Percentiles rank a stretch among this genome's conserved stretches.
Evolutionary conservation across 2,888 invertebrate species (phyloP).

Genomic region (Cistogaster globosa): DNA sequence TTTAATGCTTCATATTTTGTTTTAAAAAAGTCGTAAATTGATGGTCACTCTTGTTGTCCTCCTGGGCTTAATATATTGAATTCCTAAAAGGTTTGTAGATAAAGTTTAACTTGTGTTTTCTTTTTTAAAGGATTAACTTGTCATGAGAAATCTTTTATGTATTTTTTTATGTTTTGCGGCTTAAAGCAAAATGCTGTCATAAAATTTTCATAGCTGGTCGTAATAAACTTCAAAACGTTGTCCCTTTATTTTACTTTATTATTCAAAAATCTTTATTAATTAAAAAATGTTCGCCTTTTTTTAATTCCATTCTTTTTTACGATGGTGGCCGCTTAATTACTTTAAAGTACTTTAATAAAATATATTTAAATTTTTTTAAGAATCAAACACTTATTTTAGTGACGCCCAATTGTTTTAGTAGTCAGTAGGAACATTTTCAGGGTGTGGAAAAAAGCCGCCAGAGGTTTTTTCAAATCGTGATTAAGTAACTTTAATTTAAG

Average conservation of each 20-base stretch:
- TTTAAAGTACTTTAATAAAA: too few relatives aligned
- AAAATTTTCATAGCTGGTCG: slow-evolving; percentile 22
- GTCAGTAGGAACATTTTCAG: too few relatives aligned
- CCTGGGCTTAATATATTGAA: slow-evolving; percentile 3
- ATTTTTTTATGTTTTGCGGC: neutral
- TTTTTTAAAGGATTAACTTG: neutral
- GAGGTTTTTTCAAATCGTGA: too few relatives aligned
- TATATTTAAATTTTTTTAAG: too few relatives aligned
- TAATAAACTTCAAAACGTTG: neutral
- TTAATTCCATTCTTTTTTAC: too few relatives aligned
- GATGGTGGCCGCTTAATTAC: too few relatives aligned
- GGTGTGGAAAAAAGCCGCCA: too few relatives aligned
- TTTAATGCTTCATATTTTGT: neutral
- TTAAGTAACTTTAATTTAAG: too few relatives aligned
- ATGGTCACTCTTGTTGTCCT: neutral
- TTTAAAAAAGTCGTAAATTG: neutral
- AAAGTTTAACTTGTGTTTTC: slow-evolving; percentile 33
- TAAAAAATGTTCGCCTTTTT: too few relatives aligned
- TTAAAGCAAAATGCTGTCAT: neutral
- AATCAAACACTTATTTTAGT: too few relatives aligned
- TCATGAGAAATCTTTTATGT: neutral
- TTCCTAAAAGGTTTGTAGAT: slow-evolving; percentile 31
- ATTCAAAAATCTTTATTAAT: slow-evolving; percentile 12
- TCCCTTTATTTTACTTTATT: neutral
- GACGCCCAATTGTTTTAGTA: too few relatives aligned